Evolutionary conservation across 2,888 invertebrate species (phyloP), one percentile per base, ranked within the genome.

Genomic region (Platycheirus rosarum): DNA sequence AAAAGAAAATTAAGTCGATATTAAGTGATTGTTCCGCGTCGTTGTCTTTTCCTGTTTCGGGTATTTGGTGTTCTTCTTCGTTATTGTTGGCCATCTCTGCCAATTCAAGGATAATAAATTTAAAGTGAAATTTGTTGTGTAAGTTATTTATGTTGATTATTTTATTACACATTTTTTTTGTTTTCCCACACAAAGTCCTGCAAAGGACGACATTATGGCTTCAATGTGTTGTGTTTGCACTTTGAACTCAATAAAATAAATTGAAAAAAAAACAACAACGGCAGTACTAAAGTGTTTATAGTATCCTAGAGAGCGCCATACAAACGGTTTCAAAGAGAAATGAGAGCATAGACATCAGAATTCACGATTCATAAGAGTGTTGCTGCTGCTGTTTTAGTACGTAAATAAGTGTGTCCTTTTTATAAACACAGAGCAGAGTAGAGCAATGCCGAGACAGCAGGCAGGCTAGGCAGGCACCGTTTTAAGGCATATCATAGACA

Each of bases 321-420:
- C 57, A 37, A 37, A 40, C 40, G 11, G 14, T 57, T 23, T 37
- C 26, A 51, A 55, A 26, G 65, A 82, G 80, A 77, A 51, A 14
- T 23, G 29, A 68, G 29, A 7, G 29, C 5, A 13, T 23, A 40
- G 26, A 57, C 35, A 40, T 40, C 13, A 40, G 9, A 35, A 23
- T 23, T 6, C 2, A 6, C 23, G 5, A 7, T 32, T 32, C 23
- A 23, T 8, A 60, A 82, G 82, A 82, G 82, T 63, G 18, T 55
- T 51, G 37, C 46, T 79, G 23, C 42, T 77, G 82, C 63, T 73
- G 77, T 82, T 82, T 82, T 82, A 77, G 82, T 77, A 82, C 82
- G 76, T 80, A 70, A 80, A 80, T 80, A 76, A 76, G 60, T 80
- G 70, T 76, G 82, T 77, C 44, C 29, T 32, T 60, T 44, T 62